Percentiles rank a stretch among this genome's conserved stretches.
Conservation (phyloP, 2,113 vertebrate genomes). For the Spea bombifrons region DNA sequence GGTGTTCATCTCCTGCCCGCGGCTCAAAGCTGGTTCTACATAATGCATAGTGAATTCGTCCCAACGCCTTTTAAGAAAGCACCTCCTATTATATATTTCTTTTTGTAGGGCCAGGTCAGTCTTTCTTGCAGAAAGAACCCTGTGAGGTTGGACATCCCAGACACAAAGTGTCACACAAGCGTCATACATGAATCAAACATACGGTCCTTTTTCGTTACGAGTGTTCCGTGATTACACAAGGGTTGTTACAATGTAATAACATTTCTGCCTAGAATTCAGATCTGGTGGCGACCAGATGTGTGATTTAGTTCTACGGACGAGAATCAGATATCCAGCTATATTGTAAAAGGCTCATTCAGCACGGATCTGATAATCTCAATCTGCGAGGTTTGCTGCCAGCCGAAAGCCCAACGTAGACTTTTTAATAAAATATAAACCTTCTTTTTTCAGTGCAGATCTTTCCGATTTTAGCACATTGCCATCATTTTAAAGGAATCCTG, state of each 20-base stretch:
- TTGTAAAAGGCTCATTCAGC: constrained; percentile 12
- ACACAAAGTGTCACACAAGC: not conserved
- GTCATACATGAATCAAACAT: not conserved
- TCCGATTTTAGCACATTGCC: constrained; percentile 30
- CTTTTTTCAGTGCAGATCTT: not conserved
- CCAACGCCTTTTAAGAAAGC: no score
- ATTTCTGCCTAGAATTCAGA: not conserved
- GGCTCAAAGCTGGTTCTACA: no score
- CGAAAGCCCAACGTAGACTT: constrained; percentile 24
- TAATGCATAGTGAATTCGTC: no score
- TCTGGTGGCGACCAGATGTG: not conserved
- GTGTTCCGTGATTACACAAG: not conserved
- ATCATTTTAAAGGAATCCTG: constrained; percentile 34
- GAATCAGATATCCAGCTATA: constrained; percentile 3
- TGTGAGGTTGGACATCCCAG: no score
- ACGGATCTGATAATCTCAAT: not conserved
- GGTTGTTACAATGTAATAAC: not conserved
- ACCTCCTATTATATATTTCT: no score
- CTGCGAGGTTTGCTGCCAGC: not conserved
- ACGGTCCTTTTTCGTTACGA: not conserved
- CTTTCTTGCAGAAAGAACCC: no score
- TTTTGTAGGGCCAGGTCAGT: no score
- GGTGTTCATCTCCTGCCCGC: no score
- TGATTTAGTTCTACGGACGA: constrained; percentile 3
- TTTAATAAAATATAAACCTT: constrained; percentile 36